Conservation (phyloP, 2,797 vertebrate genomes). For the Ptychadena robeensis region DNA sequence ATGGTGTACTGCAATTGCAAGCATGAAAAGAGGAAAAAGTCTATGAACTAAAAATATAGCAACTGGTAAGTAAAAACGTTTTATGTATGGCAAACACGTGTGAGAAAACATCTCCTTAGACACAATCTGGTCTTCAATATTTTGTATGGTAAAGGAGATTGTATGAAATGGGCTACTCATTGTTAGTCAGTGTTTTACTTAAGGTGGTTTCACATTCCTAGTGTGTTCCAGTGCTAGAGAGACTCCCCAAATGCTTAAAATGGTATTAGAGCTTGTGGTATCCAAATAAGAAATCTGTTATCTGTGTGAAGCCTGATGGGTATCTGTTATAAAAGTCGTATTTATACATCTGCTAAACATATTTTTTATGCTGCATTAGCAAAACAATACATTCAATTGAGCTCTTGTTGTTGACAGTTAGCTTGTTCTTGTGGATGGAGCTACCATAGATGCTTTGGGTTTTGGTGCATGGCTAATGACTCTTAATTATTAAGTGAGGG, state of each 20-base stretch:
- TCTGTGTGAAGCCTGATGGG: too few species aligned
- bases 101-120: background rate
- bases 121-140: background rate
- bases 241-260: background rate
- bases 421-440: too few species aligned
- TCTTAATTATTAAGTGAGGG: too few species aligned
- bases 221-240: background rate
- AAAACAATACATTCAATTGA: too few species aligned
- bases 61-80: background rate
- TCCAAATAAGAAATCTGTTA: too few species aligned
- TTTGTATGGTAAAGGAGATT: background rate
- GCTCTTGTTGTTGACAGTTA: too few species aligned
- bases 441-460: too few species aligned
- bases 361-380: too few species aligned
- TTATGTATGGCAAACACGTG: background rate
- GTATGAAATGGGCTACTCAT: background rate
- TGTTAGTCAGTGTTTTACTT: background rate
- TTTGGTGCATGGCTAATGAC: too few species aligned
- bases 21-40: background rate
- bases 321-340: too few species aligned
- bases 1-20: constrained; percentile 6
- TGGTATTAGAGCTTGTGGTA: background rate
- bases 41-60: background rate
- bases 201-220: background rate
- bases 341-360: too few species aligned